These are phyloP conservation scores for Nysson spinosus DNA, from an alignment of 2,888 invertebrate species.

Conservation along the genomic window DNA sequence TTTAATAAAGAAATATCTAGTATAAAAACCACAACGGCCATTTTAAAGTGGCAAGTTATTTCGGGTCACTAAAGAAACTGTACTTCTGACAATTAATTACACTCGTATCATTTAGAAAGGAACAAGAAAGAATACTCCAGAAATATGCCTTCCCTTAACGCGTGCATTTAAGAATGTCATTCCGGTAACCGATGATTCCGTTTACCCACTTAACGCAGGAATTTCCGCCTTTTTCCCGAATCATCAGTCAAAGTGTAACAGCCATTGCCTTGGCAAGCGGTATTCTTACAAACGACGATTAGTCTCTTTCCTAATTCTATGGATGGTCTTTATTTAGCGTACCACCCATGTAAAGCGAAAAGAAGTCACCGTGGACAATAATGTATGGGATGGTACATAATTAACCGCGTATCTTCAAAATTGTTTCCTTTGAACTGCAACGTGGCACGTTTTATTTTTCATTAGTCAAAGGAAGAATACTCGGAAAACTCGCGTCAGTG, in stretches of 20 bases:
- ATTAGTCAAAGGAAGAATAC: slow-evolving; percentile 11
- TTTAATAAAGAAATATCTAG: no score
- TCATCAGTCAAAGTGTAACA: slow-evolving; percentile 51
- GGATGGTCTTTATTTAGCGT: slow-evolving; percentile 44
- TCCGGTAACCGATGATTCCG: slow-evolving; percentile 17
- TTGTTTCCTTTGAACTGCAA: not conserved
- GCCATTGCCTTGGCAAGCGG: slow-evolving; percentile 7
- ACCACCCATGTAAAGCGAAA: slow-evolving; percentile 27
- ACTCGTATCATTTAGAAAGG: no score
- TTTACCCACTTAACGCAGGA: slow-evolving; percentile 39
- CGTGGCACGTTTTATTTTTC: slow-evolving; percentile 43
- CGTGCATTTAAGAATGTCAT: slow-evolving; percentile 8
- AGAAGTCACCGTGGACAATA: slow-evolving; percentile 6
- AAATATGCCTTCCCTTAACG: slow-evolving; percentile 2
- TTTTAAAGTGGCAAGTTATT: no score
- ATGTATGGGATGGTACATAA: slow-evolving; percentile 29
- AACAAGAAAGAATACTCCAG: no score
- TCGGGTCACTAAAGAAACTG: no score
- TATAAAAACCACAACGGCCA: no score
- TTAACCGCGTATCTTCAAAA: slow-evolving; percentile 43
- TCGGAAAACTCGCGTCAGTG: slow-evolving; percentile 15
- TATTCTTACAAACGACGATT: slow-evolving; percentile 42
- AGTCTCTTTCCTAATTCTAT: slow-evolving; percentile 55
- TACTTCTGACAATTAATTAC: no score
- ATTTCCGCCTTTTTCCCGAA: slow-evolving; percentile 49